Conservation (phyloP, 2,888 invertebrate genomes). For the Lacanobia oleracea region DNA sequence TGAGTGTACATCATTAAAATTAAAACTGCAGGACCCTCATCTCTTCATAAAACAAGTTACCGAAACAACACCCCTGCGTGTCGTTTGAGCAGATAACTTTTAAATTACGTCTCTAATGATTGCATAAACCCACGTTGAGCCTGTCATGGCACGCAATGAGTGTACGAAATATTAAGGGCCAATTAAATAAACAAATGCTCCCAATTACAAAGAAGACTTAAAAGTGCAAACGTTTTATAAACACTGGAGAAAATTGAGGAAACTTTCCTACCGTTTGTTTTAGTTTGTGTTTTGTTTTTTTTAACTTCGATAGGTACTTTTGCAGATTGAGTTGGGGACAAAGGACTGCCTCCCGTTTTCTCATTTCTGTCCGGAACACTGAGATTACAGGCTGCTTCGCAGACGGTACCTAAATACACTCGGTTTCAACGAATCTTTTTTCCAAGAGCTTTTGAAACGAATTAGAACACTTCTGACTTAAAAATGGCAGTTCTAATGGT, state of each 20-base stretch:
- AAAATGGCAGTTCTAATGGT: conserved; percentile 17
- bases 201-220: conserved; percentile 34
- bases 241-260: conserved; percentile 37
- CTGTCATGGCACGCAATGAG: background rate
- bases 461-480: conserved; percentile 28
- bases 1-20: background rate
- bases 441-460: conserved; percentile 16
- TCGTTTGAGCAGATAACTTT: conserved; percentile 27
- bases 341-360: conserved; percentile 39
- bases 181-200: conserved; percentile 26
- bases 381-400: conserved; percentile 19
- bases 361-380: conserved; percentile 45
- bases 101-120: conserved; percentile 24
- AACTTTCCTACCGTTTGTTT: conserved; percentile 38
- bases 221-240: conserved; percentile 37
- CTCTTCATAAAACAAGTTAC: conserved; percentile 6
- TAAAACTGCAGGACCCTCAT: background rate
- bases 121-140: conserved; percentile 22
- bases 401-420: conserved; percentile 28
- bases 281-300: conserved; percentile 29
- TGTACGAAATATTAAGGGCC: conserved; percentile 12
- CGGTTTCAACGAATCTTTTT: conserved; percentile 31
- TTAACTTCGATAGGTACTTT: conserved; percentile 42
- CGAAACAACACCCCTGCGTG: conserved; percentile 6
- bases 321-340: conserved; percentile 45